A percentile compares a stretch with the other conserved stretches of the same genome.
Conservation (phyloP, 2,797 vertebrate genomes). For the Micropoecilia bifurca region DNA sequence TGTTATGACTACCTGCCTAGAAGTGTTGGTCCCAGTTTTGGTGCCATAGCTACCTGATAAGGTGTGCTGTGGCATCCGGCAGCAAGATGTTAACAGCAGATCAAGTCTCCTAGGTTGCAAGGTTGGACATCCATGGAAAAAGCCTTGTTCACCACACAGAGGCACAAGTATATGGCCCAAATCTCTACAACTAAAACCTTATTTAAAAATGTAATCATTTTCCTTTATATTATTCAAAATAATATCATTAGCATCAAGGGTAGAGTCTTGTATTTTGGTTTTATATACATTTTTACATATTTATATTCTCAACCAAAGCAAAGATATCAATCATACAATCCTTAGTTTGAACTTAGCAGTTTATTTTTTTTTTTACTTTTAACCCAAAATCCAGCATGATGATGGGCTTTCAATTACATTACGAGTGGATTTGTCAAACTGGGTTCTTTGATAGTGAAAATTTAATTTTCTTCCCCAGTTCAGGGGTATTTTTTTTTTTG, state of each 20-base stretch:
- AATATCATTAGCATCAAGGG: neutral
- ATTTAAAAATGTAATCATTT: neutral
- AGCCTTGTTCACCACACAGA: neutral
- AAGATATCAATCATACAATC: neutral
- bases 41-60: neutral
- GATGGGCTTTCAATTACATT: neutral
- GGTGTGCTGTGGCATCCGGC: neutral
- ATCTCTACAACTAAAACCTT: neutral
- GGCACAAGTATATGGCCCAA: neutral
- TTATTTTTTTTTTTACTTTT: neutral
- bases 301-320: neutral
- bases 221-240: neutral
- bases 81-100: slow-evolving; percentile 1
- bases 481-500: neutral
- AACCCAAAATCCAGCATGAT: neutral
- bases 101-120: neutral
- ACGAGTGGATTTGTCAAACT: neutral
- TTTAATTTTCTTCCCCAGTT: neutral
- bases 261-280: neutral
- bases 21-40: neutral
- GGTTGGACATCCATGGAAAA: neutral
- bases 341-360: neutral
- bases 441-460: neutral
- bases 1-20: neutral
- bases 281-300: neutral